Evolutionary conservation across 2,888 invertebrate genomes (phyloP).

Genomic region (Rotaria macrura): DNA sequence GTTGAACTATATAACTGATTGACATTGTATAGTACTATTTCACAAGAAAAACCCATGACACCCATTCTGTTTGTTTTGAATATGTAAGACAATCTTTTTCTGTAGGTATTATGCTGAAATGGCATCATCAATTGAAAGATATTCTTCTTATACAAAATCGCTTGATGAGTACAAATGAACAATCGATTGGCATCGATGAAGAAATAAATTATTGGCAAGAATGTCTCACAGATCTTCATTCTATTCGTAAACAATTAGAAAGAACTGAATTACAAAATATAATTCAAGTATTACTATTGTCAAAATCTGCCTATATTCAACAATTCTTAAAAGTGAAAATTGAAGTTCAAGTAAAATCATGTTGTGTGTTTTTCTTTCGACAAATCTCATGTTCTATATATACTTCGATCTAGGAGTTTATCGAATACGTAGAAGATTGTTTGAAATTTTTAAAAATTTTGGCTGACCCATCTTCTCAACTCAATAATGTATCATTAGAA

Average conservation of each 20-base stretch:
- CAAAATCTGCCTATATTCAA: neutral
- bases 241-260: neutral
- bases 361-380: neutral
- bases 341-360: neutral
- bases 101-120: neutral
- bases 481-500: neutral
- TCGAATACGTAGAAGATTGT: neutral
- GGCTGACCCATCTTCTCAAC: neutral
- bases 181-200: neutral
- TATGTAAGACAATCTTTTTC: neutral
- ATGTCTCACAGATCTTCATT: neutral
- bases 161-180: neutral
- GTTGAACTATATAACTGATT: no score
- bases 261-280: neutral
- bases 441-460: conserved; percentile 12
- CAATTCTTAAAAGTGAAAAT: neutral
- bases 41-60: no score
- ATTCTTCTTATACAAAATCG: neutral
- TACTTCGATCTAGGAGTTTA: neutral
- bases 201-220: neutral
- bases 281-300: neutral
- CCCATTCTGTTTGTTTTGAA: no score
- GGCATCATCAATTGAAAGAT: conserved; percentile 14
- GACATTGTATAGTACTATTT: no score
- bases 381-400: neutral